phyloP scores from a whole-genome alignment of 1,140 invertebrate genomes.

The Leptinotarsa lineolata region DNA sequence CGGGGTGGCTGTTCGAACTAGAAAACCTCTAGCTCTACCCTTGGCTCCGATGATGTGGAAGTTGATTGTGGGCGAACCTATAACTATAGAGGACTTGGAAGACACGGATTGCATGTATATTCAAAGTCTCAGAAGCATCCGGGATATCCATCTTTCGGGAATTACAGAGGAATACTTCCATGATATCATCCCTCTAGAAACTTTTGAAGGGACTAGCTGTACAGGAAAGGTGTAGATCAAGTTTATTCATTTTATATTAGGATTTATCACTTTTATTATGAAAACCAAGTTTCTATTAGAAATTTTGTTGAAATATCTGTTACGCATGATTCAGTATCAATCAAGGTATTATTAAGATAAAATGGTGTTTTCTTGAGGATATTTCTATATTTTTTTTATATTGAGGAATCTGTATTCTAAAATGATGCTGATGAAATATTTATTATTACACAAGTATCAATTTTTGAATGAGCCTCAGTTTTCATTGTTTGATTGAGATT shows the following conservation, averaged over 20 bases:
- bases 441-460: too few species aligned
- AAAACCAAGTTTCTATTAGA: too few species aligned
- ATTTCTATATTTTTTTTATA: too few species aligned
- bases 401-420: too few species aligned
- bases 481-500: neutral
- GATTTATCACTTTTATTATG: too few species aligned
- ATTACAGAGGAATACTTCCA: slow-evolving; percentile 68
- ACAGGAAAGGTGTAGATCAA: slow-evolving; percentile 58
- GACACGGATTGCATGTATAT: slow-evolving; percentile 69
- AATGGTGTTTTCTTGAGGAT: too few species aligned
- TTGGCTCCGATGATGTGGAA: slow-evolving; percentile 71
- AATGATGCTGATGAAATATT: too few species aligned
- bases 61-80: slow-evolving; percentile 64
- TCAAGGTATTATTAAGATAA: too few species aligned
- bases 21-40: slow-evolving; percentile 66
- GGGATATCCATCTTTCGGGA: slow-evolving; percentile 64
- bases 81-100: slow-evolving; percentile 67
- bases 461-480: too few species aligned
- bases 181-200: slow-evolving; percentile 69
- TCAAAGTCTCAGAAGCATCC: slow-evolving; percentile 64
- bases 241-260: too few species aligned
- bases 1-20: slow-evolving; percentile 65
- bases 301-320: too few species aligned
- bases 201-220: slow-evolving; percentile 67
- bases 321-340: too few species aligned